These are phyloP conservation scores for Momotus momota DNA, from an alignment of 2,797 vertebrate genomes.

Conservation along the genomic window DNA sequence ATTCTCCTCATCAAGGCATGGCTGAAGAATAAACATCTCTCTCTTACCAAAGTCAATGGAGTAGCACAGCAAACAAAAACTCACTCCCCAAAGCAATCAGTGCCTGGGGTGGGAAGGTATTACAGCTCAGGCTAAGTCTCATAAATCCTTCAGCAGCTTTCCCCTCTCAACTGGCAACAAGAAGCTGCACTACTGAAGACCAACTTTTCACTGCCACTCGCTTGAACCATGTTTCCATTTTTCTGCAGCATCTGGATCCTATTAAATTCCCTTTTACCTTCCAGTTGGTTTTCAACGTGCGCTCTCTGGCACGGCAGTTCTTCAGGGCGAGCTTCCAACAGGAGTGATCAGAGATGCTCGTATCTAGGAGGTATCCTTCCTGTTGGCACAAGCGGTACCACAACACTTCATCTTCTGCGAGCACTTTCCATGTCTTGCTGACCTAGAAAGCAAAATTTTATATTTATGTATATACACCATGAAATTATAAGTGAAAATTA, in stretches of 20 bases:
- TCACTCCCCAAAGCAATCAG: background rate
- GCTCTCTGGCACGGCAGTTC: constrained; percentile 86
- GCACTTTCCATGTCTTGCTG: constrained; percentile 90
- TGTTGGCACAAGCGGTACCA: constrained; percentile 89
- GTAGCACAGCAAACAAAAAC: background rate
- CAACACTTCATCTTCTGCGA: constrained; percentile 92
- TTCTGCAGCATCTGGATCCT: background rate
- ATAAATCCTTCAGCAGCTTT: background rate
- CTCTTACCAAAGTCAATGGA: background rate
- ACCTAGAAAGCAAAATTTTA: constrained; percentile 81
- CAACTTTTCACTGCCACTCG: background rate
- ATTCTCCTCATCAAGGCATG: background rate
- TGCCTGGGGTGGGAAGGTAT: background rate
- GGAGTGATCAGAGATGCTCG: constrained; percentile 85
- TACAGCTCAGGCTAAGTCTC: background rate
- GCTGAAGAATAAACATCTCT: background rate
- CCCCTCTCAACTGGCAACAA: background rate
- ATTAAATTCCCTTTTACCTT: constrained; percentile 83
- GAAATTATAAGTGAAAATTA: background rate
- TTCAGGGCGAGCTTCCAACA: constrained; percentile 93
- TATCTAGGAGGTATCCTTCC: constrained; percentile 85
- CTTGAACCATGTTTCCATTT: background rate
- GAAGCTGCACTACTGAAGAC: background rate
- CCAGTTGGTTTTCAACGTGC: constrained; percentile 90
- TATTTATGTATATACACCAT: background rate